Percentiles rank a stretch among this genome's conserved stretches.
Evolutionary conservation across 2,113 vertebrate species (phyloP).

Genomic region (Corythornis cristatus): DNA sequence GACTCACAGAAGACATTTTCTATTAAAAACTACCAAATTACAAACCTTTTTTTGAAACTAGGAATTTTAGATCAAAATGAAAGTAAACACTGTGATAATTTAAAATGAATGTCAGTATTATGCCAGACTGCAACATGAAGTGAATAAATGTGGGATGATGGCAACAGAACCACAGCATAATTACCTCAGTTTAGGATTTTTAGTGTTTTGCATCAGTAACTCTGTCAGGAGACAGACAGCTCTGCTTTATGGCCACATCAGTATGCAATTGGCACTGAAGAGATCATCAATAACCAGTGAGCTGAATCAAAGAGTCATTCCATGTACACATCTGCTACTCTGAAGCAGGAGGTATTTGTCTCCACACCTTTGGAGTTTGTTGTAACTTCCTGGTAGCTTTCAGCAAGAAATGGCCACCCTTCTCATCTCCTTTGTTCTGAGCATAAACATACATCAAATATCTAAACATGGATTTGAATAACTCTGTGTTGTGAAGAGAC

Average conservation of each 20-base stretch:
- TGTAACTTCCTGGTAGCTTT: not conserved
- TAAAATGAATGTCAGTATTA: not conserved
- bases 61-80: constrained; percentile 13
- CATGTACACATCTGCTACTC: not conserved
- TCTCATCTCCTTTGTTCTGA: not conserved
- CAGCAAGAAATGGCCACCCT: not conserved
- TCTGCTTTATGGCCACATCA: not conserved
- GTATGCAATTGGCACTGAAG: not conserved
- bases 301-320: not conserved
- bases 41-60: not conserved
- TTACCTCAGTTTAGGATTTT: not conserved
- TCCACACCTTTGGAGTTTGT: not conserved
- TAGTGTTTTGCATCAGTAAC: not conserved
- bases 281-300: not conserved
- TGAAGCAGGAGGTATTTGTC: not conserved
- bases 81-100: not conserved
- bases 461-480: not conserved
- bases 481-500: not conserved
- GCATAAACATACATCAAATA: not conserved
- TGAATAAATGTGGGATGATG: not conserved
- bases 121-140: not conserved
- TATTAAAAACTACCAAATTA: not conserved
- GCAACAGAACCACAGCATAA: not conserved
- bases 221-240: not conserved
- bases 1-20: not conserved